phyloP scores from a whole-genome alignment of 1,140 invertebrate species.

The Oncopeltus fasciatus region DNA sequence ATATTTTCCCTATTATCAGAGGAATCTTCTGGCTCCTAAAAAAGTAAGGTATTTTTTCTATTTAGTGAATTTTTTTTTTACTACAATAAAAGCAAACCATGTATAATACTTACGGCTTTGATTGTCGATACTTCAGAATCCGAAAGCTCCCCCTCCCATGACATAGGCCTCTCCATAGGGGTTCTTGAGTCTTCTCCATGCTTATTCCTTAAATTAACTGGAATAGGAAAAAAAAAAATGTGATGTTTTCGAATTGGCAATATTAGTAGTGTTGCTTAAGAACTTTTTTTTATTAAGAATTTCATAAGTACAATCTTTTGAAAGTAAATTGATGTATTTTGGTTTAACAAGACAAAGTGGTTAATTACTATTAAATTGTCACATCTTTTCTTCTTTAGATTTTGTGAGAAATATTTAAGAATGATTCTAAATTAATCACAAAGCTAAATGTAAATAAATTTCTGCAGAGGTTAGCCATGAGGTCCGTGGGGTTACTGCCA shows the following conservation, averaged over 20 bases:
- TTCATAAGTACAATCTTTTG: neutral
- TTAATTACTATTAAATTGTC: neutral
- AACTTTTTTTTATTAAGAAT: neutral
- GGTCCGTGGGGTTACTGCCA: slow-evolving; percentile 43
- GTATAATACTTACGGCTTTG: slow-evolving; percentile 23
- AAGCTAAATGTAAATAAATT: no score
- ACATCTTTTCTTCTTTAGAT: neutral
- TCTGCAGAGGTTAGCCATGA: slow-evolving; percentile 75
- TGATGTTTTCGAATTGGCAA: neutral
- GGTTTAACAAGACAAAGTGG: neutral
- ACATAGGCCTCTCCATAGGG: slow-evolving; percentile 57
- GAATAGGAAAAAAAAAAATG: neutral
- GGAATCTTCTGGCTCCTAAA: slow-evolving; percentile 34
- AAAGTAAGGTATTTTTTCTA: no score
- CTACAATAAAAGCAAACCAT: no score
- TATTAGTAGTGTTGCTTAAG: neutral
- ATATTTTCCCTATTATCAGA: slow-evolving; percentile 37
- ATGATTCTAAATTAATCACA: no score
- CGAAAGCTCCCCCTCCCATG: slow-evolving; percentile 78
- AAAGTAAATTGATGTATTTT: neutral
- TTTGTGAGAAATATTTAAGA: neutral
- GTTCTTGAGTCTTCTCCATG: slow-evolving; percentile 29
- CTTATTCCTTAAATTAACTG: slow-evolving; percentile 37
- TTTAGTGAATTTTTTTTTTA: no score
- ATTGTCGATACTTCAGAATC: slow-evolving; percentile 49